Base-by-base conservation (phyloP, 2,888 invertebrate species). In the Tetranychus piercei region DNA sequence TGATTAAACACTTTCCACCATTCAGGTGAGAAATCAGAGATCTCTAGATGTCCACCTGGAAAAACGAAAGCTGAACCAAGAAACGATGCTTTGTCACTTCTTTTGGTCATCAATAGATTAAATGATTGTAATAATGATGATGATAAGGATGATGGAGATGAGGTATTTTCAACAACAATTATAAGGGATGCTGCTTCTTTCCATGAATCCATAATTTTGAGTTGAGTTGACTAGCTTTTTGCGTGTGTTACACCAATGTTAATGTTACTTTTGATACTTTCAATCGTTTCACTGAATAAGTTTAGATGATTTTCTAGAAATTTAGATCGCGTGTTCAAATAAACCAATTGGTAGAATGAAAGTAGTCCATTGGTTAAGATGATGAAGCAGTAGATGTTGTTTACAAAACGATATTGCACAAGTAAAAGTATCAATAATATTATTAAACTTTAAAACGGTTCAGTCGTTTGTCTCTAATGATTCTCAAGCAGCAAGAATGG, bases 1-100 rank as follows among this genome's bases (percentile, higher is more conserved):
- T 77, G 78, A n/a, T 79, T 81, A 79, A 88, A 88, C 73, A 89
- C 83, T 67, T 86, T 82, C 69, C 87, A 80, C 93, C 93, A 93
- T 79, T 87, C 85, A 22, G 83, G 80, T 76, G 86, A 86, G 76
- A 87, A 86, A 82, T 93, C 92, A 8, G 86, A 85, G 74, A 84
- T 81, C 78, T 89, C 88, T 73, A 86, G 83, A 74, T 86, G 85
- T 75, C 94, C 94, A 18, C 94, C 94, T 65, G 94, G 93, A 83
- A 92, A 94, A 71, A 92, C 93, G 80, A 88, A 87, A 77, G 87
- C 85, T 80, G 88, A 88, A 18, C 91, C 88, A 85, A 91, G 88
- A 81, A 87, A 88, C 2, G 87, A 86, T 74, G 88, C 88, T 77
- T 85, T 87, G 74, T 85, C 83, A 77, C 89, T 88, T 75, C 94